Evolutionary conservation across 2,888 invertebrate genomes (phyloP), one percentile per base, ranked within the genome.

Genomic region (Ommatoiulus sabulosus): DNA sequence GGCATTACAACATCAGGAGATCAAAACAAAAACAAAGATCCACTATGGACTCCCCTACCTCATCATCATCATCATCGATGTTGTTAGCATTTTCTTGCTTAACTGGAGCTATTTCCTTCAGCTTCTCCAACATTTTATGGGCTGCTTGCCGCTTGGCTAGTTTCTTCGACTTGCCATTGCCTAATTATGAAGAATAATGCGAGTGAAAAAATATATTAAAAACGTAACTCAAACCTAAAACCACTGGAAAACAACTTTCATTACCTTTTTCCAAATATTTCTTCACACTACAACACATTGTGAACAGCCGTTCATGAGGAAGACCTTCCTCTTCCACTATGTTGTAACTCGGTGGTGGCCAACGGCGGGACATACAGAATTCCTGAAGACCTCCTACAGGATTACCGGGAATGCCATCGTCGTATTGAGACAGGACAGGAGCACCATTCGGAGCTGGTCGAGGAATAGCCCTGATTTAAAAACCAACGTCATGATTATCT

Each of bases 101-200:
- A 12, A 95, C 94, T 0, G 96, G 96, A 91, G 95, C 94, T 20
- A 88, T 44, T 90, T 97, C 96, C 92, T 97, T 96, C 90, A 98
- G 93, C 72, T 95, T 94, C 90, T 96, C 91, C 90, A 93, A 90
- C 98, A 99, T 98, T 92, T 97, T 96, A 92, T 97, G 96, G 2
- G 99, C 99, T 0, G 99, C 98, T 92, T 97, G 95, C n/a, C 98
- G 94, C 93, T 99, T 99, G 3, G 99, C 98, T 87, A 98, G 94
- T 93, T 99, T 99, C 94, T 99, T 99, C 88, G 98, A 98, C 92
- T 98, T 97, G 20, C 98, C 98, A 88, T 91, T 90, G 46, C 93
- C 93, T 92, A 85, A 85, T 86, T n/a, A 89, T 10, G 15, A 48
- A 86, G 35, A 24, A 52, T 20, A 88, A 44, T 44, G 20, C 3